These are phyloP conservation scores for Argyrosomus japonicus DNA, from an alignment of 2,113 vertebrate genomes.

Conservation along the genomic window DNA sequence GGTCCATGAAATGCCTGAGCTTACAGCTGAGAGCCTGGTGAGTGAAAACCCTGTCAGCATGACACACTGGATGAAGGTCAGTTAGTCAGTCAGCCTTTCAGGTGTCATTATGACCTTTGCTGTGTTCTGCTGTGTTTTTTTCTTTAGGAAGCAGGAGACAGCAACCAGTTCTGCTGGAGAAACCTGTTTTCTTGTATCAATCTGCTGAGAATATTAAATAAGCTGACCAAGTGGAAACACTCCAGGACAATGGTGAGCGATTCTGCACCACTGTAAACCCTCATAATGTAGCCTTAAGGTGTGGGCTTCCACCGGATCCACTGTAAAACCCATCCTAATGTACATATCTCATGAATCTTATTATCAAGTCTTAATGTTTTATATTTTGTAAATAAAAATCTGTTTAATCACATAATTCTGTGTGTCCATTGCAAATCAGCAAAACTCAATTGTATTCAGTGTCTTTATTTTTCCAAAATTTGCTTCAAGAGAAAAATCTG, in stretches of 20 bases:
- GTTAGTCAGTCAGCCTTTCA: background rate
- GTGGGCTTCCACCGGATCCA: background rate
- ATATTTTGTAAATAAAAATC: background rate
- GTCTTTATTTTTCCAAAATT: background rate
- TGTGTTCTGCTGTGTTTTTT: slow-evolving; percentile 12
- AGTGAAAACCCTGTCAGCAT: slow-evolving; percentile 65
- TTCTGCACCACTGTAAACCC: background rate
- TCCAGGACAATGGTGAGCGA: slow-evolving; percentile 95
- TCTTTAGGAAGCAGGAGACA: slow-evolving; percentile 93
- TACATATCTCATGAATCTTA: background rate
- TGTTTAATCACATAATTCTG: background rate
- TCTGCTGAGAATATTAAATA: slow-evolving; percentile 94
- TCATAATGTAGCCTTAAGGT: background rate
- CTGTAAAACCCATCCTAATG: background rate
- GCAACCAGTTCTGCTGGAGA: slow-evolving; percentile 96
- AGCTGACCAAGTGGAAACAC: slow-evolving; percentile 99
- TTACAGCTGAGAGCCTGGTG: slow-evolving; percentile 96
- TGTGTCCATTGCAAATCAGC: background rate
- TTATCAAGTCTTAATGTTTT: background rate
- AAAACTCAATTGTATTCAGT: background rate
- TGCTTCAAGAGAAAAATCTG: background rate
- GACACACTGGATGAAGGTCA: background rate
- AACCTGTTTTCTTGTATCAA: slow-evolving; percentile 98
- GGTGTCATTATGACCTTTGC: background rate
- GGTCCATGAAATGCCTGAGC: slow-evolving; percentile 93